Base-by-base conservation (phyloP, 2,888 invertebrate genomes). In the Noctua pronuba region DNA sequence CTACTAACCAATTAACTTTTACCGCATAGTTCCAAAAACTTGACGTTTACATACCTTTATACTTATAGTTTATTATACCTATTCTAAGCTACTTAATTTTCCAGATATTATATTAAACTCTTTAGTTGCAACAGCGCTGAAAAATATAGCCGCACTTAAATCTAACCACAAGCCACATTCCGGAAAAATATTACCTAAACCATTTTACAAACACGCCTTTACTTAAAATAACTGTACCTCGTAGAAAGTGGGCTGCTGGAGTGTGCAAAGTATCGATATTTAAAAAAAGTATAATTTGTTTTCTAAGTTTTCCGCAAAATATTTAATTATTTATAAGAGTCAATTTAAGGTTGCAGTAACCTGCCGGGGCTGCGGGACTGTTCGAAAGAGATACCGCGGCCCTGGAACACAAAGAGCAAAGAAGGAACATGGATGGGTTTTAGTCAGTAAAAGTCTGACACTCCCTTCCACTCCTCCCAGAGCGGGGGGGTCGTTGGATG, bases 111-210 rank as follows among this genome's bases (percentile, higher is more conserved):
- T 62, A 70, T 44, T 52, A 69, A 77, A 58, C 13, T 13, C 13
- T n/a, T 24, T 16, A 18, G 31, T n/a, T 60, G 38, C 38, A 49
- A 49, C 31, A 13, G n/a, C 8, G 49, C 13, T 13, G 11, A 62
- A 70, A 80, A 52, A 70, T 79, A 70, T 44, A 52, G 31, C 31
- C 13, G 70, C 60, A 80, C 70, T 77, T 62, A 35, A 77, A 71
- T 49, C 71, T 77, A 41, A 49, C 80, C 24, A 24, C 18, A 60
- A 79, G 60, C 49, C 80, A 79, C 31, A 35, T 79, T 41, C 24
- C 41, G 44, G 70, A 44, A 83, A 69, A 70, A 55, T 66, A 82
- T 62, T 60, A 35, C 62, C 10, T 62, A 71, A 49, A 71, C 62
- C 55, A 28, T 83, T 83, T 46, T 72, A 41, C n/a, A 82, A 76